These are phyloP conservation scores for Paramuricea clavata DNA, from an alignment of 92 coral and sea anemone genomes.

Conservation along the genomic window DNA sequence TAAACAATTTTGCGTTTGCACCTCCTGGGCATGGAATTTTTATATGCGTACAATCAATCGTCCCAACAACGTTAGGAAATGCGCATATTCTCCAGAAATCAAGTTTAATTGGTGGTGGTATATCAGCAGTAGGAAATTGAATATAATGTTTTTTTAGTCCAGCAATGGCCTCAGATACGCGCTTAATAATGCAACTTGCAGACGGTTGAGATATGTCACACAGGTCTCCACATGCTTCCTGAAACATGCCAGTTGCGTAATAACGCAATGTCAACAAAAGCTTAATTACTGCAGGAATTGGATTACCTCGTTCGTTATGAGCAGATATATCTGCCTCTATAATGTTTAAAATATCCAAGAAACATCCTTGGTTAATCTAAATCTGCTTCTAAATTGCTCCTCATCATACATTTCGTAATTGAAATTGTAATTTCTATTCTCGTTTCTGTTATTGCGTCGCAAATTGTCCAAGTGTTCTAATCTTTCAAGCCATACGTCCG, in stretches of 20 bases:
- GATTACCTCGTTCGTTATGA: constrained; percentile 1
- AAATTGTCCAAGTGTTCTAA: not conserved
- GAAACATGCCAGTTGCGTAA: not conserved
- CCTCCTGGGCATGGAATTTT: constrained; percentile 37
- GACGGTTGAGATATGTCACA: constrained; percentile 23
- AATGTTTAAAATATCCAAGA: too few species aligned
- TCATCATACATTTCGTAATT: not conserved
- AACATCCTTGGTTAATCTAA: too few species aligned
- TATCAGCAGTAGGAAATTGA: constrained; percentile 17
- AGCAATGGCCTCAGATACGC: constrained; percentile 35
- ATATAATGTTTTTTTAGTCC: constrained; percentile 1
- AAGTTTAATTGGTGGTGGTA: constrained; percentile 4
- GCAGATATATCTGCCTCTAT: not conserved
- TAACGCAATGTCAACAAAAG: not conserved
- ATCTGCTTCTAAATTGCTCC: too few species aligned
- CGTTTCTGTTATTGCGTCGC: not conserved
- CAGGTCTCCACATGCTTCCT: not conserved
- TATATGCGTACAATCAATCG: constrained; percentile 32
- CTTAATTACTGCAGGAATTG: not conserved
- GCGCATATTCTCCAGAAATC: constrained; percentile 24
- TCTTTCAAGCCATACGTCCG: too few species aligned
- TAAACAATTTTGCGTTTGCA: constrained; percentile 36
- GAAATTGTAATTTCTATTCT: not conserved
- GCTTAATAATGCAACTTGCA: constrained; percentile 23
- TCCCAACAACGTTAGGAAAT: constrained; percentile 15